Evolutionary conservation across 2,113 vertebrate species (phyloP), one percentile per base, ranked within the genome.

Genomic region (Campylorhamphus procurvoides): DNA sequence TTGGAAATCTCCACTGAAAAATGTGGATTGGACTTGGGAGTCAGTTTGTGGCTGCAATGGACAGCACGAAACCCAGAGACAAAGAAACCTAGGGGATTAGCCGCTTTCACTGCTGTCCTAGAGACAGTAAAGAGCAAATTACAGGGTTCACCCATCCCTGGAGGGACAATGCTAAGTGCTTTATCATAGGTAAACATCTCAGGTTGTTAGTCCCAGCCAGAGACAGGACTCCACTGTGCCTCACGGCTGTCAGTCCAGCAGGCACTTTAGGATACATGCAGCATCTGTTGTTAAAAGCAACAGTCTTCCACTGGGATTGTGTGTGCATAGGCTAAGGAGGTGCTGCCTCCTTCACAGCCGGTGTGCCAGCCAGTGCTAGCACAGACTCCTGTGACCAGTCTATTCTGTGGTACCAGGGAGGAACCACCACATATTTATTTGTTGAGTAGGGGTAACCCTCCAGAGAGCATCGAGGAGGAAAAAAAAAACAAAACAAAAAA

Each of bases 261-360:
- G 35, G 4, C 1, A 0, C 28, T 75, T 72, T 15, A 63, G 62
- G 39, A 49, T 14, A 47, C 33, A 14, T 0, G 0, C 19, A 87
- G 29, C 4, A 13, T 14, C 18, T 39, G 14, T 6, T 60, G 39
- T 10, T 56, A 23, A 33, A 44, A 81, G 28, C 37, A 84, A 10
- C 5, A 9, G 19, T 49, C n/a, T 71, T 55, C 47, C 42, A 14
- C 27, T 16, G 35, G 35, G 27, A 14, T 10, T 33, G 20, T 14
- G 20, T 14, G 2, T 5, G 23, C 27, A 42, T 24, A 87, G 15
- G 7, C 13, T 12, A 35, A 71, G 42, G 25, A 60, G 23, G 35
- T 1, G 1, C 18, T 49, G 8, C 9, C 33, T 47, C 27, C 40
- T 77, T 28, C 0, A 0, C 20, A 75, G 71, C 8, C 2, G 1